phyloP scores from a whole-genome alignment of 2,113 vertebrate species.

The Neogale vison region DNA sequence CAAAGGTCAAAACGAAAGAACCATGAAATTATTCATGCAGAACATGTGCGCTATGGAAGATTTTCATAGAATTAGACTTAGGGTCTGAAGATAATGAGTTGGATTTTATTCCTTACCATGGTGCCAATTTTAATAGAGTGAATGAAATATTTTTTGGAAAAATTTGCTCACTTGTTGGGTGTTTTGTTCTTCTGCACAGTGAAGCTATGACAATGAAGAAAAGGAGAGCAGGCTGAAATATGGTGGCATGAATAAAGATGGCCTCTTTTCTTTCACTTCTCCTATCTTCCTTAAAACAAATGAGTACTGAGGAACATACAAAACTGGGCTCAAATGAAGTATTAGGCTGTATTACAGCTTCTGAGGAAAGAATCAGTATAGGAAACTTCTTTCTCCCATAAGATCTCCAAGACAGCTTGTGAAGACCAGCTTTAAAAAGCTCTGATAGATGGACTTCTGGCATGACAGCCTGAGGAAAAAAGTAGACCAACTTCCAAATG shows the following conservation, averaged over 20 bases:
- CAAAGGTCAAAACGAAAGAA: conserved; percentile 71
- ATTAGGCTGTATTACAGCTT: not conserved
- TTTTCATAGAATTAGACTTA: conserved; percentile 69
- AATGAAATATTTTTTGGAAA: conserved; percentile 33
- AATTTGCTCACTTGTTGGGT: not conserved
- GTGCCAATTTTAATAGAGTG: not conserved
- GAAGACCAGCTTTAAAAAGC: not conserved
- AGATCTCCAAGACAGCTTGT: not conserved
- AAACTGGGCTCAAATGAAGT: not conserved
- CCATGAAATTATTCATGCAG: conserved; percentile 59
- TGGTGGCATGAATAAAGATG: not conserved
- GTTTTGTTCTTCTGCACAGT: not conserved
- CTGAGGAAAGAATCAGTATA: not conserved
- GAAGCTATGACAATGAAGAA: not conserved
- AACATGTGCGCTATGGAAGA: conserved; percentile 22
- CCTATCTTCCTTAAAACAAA: not conserved
- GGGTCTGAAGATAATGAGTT: conserved; percentile 43
- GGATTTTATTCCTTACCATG: conserved; percentile 29
- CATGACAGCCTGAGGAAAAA: not conserved
- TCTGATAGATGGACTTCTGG: not conserved
- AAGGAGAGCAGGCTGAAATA: not conserved
- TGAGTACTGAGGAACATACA: not conserved
- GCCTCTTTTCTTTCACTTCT: not conserved
- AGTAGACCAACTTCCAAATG: not conserved
- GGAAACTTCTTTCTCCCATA: not conserved